phyloP scores from a whole-genome alignment of 2,113 vertebrate species.

The Garra rufa region DNA sequence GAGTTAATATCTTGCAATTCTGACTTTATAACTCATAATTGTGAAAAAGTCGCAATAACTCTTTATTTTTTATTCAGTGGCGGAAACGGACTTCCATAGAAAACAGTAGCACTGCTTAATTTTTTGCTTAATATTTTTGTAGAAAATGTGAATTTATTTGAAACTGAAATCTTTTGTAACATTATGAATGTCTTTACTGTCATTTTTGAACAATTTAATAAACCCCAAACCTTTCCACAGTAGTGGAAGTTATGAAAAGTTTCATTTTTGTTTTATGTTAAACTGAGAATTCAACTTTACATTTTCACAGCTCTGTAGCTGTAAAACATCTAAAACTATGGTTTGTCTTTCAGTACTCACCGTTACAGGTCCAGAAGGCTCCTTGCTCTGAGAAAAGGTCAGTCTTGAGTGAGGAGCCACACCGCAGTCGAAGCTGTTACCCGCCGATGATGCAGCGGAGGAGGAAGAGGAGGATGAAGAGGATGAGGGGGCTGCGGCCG shows the following conservation, averaged over 20 bases:
- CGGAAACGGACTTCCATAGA: too few species aligned
- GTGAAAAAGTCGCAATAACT: too few species aligned
- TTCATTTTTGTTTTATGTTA: background rate
- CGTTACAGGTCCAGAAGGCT: slow-evolving; percentile 72
- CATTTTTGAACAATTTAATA: background rate
- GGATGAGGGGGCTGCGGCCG: slow-evolving; percentile 59
- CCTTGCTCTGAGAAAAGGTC: slow-evolving; percentile 77
- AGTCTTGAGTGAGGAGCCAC: slow-evolving; percentile 70
- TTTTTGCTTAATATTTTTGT: background rate
- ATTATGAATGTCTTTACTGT: too few species aligned
- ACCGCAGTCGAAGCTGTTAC: slow-evolving; percentile 70
- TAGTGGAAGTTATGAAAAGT: background rate
- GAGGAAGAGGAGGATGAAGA: slow-evolving; percentile 60
- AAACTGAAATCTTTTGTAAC: background rate
- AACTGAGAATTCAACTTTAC: background rate
- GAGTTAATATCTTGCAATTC: too few species aligned
- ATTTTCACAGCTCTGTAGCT: background rate
- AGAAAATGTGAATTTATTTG: background rate
- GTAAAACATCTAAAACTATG: background rate
- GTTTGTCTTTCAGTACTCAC: slow-evolving; percentile 60
- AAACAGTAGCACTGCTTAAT: background rate
- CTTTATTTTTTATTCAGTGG: too few species aligned
- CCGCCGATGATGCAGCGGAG: slow-evolving; percentile 68
- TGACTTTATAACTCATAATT: too few species aligned
- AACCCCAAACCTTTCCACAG: background rate